These are phyloP conservation scores for Vireo altiloquus DNA, from an alignment of 2,113 vertebrate genomes.

Conservation along the genomic window DNA sequence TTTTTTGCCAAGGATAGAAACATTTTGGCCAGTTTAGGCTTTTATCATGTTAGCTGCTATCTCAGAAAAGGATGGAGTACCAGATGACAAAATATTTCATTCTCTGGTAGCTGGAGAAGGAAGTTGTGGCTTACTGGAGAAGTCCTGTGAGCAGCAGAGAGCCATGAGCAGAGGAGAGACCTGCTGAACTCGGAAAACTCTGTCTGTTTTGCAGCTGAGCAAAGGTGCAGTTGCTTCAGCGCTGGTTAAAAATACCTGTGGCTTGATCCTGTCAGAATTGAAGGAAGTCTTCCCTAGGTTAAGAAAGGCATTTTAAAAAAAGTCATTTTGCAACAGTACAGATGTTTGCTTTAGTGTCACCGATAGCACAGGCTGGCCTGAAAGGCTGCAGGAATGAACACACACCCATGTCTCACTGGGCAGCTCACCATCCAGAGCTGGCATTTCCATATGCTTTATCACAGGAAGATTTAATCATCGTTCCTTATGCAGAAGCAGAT, in stretches of 20 bases:
- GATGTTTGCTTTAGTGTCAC: not conserved
- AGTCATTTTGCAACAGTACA: not conserved
- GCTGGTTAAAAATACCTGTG: conserved; percentile 15
- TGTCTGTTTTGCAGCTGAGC: not conserved
- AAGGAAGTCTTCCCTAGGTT: not conserved
- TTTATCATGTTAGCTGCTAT: not conserved
- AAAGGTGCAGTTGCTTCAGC: not conserved
- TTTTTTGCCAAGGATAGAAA: not conserved
- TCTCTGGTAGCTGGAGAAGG: not conserved
- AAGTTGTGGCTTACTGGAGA: conserved; percentile 3
- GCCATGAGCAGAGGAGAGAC: not conserved
- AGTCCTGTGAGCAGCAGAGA: not conserved
- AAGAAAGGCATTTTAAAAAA: not conserved
- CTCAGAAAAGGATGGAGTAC: not conserved
- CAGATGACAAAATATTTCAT: not conserved
- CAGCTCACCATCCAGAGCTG: not conserved
- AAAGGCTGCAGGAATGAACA: not conserved
- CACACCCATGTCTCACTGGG: not conserved
- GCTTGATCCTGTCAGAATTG: not conserved
- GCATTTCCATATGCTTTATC: not conserved
- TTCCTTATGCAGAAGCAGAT: not conserved
- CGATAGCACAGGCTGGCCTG: not conserved
- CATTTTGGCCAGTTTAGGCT: not conserved
- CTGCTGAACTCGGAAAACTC: not conserved
- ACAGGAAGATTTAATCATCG: not conserved